phyloP scores from a whole-genome alignment of 2,797 vertebrate genomes.

The Phrynocephalus guinanensis region DNA sequence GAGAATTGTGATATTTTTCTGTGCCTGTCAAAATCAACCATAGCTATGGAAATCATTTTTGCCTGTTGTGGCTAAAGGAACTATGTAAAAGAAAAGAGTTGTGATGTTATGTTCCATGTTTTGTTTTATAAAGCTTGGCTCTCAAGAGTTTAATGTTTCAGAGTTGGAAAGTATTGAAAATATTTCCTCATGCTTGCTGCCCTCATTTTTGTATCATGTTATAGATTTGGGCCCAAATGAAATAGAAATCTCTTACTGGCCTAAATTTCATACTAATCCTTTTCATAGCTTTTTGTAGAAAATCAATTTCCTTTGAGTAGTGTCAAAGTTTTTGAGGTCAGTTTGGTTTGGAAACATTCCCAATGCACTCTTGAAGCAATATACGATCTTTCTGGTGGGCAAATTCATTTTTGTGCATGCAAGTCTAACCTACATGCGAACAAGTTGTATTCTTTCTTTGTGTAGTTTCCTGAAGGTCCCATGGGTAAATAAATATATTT shows the following conservation, averaged over 20 bases:
- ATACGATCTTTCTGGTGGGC: constrained; percentile 41
- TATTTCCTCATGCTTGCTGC: not conserved
- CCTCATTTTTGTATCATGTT: constrained; percentile 50
- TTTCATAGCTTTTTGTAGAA: constrained; percentile 70
- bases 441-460: constrained; percentile 27
- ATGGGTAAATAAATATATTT: constrained; percentile 30
- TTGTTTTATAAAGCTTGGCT: constrained; percentile 34
- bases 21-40: constrained; percentile 8
- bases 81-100: not conserved
- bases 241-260: constrained; percentile 70
- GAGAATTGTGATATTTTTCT: constrained; percentile 14
- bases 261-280: constrained; percentile 70
- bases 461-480: constrained; percentile 44
- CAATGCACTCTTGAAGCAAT: constrained; percentile 52
- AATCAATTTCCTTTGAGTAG: constrained; percentile 74
- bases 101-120: constrained; percentile 32
- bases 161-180: constrained; percentile 20
- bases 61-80: constrained; percentile 11
- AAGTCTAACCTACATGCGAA: constrained; percentile 46
- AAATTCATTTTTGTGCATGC: constrained; percentile 56
- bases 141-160: constrained; percentile 32
- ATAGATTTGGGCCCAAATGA: constrained; percentile 51
- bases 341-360: constrained; percentile 57
- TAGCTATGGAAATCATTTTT: not conserved
- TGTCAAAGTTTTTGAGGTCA: constrained; percentile 75